phyloP scores from a whole-genome alignment of 2,888 invertebrate genomes.

The Pecten maximus region DNA sequence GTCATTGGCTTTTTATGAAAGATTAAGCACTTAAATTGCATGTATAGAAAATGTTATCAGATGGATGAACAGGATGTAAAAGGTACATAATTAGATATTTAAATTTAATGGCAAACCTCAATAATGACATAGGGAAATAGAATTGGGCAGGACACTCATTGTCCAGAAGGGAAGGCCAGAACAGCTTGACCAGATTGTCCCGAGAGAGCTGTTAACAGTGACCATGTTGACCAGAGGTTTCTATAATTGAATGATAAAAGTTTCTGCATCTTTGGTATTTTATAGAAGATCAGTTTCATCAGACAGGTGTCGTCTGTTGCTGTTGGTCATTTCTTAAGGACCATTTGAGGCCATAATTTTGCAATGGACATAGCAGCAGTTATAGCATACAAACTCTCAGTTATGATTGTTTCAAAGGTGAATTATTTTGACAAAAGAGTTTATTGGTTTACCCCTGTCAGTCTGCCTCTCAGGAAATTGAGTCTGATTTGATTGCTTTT shows the following conservation, averaged over 20 bases:
- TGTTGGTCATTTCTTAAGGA: background rate
- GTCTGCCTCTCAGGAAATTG: background rate
- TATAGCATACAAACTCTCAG: too few species aligned
- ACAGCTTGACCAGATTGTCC: conserved; percentile 35
- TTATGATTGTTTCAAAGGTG: too few species aligned
- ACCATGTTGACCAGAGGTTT: background rate
- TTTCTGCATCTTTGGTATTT: background rate
- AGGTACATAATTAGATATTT: conserved; percentile 18
- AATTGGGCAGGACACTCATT: background rate
- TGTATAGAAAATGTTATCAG: background rate
- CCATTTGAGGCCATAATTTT: background rate
- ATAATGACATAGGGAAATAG: background rate
- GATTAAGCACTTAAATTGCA: background rate
- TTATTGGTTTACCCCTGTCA: too few species aligned
- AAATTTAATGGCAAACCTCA: background rate
- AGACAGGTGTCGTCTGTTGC: background rate
- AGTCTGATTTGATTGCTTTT: background rate
- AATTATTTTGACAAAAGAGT: too few species aligned
- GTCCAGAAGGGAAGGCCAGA: background rate
- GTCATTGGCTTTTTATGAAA: background rate
- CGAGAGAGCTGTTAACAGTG: background rate
- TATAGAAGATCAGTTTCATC: background rate
- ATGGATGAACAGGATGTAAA: background rate
- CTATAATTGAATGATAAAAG: background rate
- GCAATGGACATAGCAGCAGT: too few species aligned